Conservation (phyloP, 2,888 invertebrate genomes). For the Endotricha flammealis region DNA sequence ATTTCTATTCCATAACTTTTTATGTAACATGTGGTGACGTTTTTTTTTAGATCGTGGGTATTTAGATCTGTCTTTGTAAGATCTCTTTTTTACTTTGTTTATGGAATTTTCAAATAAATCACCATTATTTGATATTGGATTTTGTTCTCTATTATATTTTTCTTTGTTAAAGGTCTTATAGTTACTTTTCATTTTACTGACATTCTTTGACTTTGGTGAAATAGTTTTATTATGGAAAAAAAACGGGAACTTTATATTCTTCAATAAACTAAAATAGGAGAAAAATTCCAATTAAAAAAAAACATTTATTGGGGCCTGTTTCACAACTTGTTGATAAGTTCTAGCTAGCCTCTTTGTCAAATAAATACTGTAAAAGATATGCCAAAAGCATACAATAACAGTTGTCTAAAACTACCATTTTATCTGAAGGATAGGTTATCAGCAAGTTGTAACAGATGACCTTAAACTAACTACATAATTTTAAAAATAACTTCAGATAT, state of each 20-base stretch:
- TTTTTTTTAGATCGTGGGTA: background rate
- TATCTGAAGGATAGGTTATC: no score
- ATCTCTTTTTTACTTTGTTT: background rate
- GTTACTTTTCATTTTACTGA: slow-evolving; percentile 41
- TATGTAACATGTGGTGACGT: background rate
- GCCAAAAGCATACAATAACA: no score
- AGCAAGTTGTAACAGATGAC: no score
- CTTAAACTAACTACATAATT: no score
- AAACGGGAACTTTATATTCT: slow-evolving; percentile 54
- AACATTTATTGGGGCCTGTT: no score
- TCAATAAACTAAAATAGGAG: slow-evolving; percentile 18
- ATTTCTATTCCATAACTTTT: background rate
- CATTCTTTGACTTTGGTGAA: slow-evolving; percentile 28
- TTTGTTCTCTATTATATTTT: slow-evolving; percentile 11
- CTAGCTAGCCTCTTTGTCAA: no score
- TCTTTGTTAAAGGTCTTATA: slow-evolving; percentile 24
- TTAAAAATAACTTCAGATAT: no score
- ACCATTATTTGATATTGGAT: background rate
- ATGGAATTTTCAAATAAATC: background rate
- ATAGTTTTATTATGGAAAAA: slow-evolving; percentile 51
- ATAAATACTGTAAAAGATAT: no score
- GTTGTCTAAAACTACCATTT: no score
- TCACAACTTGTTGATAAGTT: no score
- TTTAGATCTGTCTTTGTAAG: background rate
- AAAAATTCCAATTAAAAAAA: no score